Evolutionary conservation across 2,797 vertebrate species (phyloP).

Genomic region (Linurgus olivaceus): DNA sequence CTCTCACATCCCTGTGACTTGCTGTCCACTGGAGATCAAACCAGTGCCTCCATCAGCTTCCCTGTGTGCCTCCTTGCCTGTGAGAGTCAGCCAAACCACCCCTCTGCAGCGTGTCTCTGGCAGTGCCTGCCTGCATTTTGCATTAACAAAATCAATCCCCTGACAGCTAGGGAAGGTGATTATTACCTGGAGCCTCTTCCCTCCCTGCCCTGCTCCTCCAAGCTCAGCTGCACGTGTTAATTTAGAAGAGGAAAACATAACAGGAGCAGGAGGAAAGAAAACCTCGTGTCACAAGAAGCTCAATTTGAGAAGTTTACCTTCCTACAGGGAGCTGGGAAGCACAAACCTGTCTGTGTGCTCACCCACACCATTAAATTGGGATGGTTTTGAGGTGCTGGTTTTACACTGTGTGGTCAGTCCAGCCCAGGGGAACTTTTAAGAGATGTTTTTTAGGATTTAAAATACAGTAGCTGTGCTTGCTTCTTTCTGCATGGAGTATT

Average conservation of each 20-base stretch:
- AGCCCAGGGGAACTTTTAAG: not conserved
- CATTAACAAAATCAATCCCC: conserved; percentile 21
- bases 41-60: not conserved
- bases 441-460: not conserved
- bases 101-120: not conserved
- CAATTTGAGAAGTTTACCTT: not conserved
- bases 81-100: not conserved
- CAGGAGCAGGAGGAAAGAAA: not conserved
- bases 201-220: not conserved
- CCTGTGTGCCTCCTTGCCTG: not conserved
- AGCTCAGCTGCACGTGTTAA: not conserved
- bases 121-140: conserved; percentile 26
- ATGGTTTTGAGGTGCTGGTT: not conserved
- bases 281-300: not conserved
- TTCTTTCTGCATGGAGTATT: not conserved
- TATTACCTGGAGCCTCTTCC: not conserved
- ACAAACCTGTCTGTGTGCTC: not conserved
- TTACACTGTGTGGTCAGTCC: not conserved
- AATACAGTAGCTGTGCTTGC: not conserved
- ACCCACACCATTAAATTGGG: not conserved
- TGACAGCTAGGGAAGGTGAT: conserved; percentile 14
- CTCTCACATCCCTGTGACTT: not conserved
- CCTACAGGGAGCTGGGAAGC: not conserved
- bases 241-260: not conserved
- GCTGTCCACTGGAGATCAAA: conserved; percentile 41